phyloP scores from a whole-genome alignment of 2,113 vertebrate genomes.

The Lathamus discolor region DNA sequence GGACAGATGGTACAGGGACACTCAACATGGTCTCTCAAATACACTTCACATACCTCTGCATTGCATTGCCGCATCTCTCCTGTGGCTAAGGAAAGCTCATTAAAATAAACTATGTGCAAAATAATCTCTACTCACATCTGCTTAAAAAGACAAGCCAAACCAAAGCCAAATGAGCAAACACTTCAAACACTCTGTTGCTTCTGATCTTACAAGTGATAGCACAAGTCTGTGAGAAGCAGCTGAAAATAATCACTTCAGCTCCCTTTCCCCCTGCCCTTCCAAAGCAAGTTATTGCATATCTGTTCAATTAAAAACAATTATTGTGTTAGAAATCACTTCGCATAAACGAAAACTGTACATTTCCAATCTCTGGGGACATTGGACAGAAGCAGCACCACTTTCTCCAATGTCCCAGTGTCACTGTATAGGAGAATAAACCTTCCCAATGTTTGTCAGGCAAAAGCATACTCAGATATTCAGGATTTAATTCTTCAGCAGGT shows the following conservation, averaged over 20 bases:
- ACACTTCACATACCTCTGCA: not conserved
- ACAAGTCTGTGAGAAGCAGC: not conserved
- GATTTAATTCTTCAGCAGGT: not conserved
- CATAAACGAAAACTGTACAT: not conserved
- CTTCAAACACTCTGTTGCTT: not conserved
- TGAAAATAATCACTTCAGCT: not conserved
- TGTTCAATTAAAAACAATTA: not conserved
- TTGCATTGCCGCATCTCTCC: not conserved
- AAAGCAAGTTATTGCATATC: not conserved
- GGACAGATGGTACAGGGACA: not conserved
- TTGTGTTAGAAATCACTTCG: not conserved
- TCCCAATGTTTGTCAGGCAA: not conserved
- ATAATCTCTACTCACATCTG: not conserved
- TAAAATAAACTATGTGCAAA: not conserved
- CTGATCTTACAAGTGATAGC: not conserved
- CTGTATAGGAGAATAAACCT: not conserved
- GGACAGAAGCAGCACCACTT: not conserved
- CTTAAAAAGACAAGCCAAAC: not conserved
- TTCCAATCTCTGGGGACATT: not conserved
- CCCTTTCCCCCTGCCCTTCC: not conserved
- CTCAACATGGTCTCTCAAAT: not conserved
- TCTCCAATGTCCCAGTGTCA: not conserved
- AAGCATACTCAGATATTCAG: not conserved
- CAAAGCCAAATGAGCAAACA: not conserved
- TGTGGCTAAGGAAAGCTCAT: not conserved